Percentiles rank a stretch among this genome's conserved stretches.
Evolutionary conservation across 2,113 vertebrate genomes (phyloP).

Genomic region (Austrofundulus limnaeus): DNA sequence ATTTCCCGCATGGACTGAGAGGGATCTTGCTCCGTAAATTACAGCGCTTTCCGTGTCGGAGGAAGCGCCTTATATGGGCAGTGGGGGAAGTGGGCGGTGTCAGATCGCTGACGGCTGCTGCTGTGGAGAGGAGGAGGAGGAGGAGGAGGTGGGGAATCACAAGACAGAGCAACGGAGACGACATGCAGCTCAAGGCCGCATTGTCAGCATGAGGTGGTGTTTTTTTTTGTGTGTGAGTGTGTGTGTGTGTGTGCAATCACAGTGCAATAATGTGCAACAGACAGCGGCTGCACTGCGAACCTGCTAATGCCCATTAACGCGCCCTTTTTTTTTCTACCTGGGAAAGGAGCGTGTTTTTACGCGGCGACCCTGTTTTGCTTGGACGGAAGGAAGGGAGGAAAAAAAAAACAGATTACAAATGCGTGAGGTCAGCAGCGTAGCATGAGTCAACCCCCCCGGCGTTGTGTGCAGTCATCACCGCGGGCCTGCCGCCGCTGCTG

Average conservation of each 20-base stretch:
- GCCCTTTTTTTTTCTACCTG: constrained; percentile 14
- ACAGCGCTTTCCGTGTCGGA: constrained; percentile 63
- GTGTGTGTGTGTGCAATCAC: constrained; percentile 57
- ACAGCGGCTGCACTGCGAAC: constrained; percentile 30
- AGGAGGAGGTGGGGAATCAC: constrained; percentile 62
- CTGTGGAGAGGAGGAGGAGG: background rate
- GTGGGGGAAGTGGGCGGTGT: constrained; percentile 78
- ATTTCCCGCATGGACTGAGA: constrained; percentile 79
- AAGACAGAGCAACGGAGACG: constrained; percentile 66
- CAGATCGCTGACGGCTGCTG: constrained; percentile 24
- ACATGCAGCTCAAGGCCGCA: constrained; percentile 51
- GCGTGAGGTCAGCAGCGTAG: constrained; percentile 80
- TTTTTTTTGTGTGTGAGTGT: too few relatives aligned
- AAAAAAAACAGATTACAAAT: constrained; percentile 23
- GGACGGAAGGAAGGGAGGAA: background rate
- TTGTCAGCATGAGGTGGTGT: constrained; percentile 24
- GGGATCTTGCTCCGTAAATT: constrained; percentile 73
- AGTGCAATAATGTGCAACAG: constrained; percentile 66
- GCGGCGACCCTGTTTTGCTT: constrained; percentile 42
- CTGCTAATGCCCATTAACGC: constrained; percentile 45
- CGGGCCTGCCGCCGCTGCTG: constrained; percentile 40
- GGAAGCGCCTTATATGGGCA: constrained; percentile 77
- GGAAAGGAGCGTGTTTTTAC: constrained; percentile 41
- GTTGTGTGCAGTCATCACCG: constrained; percentile 78
- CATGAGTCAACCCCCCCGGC: constrained; percentile 79